Evolutionary conservation across 2,888 invertebrate genomes (phyloP).

Genomic region (Tolmerus cingulatus): DNA sequence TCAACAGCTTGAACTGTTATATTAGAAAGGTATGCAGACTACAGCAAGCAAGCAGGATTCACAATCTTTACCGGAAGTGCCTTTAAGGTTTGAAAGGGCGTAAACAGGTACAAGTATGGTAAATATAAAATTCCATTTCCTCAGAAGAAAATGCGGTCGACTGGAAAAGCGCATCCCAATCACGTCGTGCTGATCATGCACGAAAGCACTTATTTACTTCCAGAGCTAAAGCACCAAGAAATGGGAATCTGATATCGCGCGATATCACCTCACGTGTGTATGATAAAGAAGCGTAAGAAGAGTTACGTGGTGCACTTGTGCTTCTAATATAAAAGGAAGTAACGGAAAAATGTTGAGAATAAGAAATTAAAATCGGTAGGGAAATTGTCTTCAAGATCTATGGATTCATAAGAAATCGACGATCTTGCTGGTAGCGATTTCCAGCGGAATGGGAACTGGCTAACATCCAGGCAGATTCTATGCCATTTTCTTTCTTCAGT

Average conservation of each 20-base stretch:
- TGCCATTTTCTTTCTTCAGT: neutral
- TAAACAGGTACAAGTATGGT: neutral
- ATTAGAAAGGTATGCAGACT: neutral
- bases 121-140: neutral
- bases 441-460: neutral
- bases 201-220: neutral
- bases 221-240: neutral
- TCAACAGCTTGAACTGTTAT: neutral
- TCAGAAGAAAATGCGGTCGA: slow-evolving; percentile 16
- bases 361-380: neutral
- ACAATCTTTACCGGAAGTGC: neutral
- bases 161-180: neutral
- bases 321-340: neutral
- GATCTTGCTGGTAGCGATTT: neutral
- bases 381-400: neutral
- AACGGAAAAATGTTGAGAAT: slow-evolving; percentile 6
- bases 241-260: neutral
- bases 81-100: neutral
- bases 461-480: neutral
- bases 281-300: neutral
- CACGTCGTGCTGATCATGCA: neutral
- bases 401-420: neutral
- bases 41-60: neutral
- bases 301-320: neutral
- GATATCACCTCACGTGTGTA: neutral